Conservation (phyloP, 2,797 vertebrate genomes). For the Sardinella longiceps region DNA sequence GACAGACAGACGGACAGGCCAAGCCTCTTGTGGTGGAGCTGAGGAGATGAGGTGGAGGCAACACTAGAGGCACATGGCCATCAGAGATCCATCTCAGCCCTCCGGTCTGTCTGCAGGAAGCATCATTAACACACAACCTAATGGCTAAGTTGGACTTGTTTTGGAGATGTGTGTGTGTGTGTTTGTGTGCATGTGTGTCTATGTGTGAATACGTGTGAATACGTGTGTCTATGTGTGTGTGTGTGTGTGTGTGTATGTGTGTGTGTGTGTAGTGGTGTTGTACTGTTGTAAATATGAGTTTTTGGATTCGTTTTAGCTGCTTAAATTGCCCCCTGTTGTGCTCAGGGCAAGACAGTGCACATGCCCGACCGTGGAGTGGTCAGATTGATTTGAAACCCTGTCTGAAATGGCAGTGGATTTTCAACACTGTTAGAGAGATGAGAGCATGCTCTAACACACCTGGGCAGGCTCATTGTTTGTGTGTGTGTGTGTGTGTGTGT, state of each 20-base stretch:
- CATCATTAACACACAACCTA: background rate
- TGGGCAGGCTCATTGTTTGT: background rate
- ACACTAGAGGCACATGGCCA: background rate
- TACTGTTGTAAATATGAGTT: background rate
- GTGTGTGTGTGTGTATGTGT: slow-evolving; percentile 1
- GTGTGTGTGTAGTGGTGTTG: background rate
- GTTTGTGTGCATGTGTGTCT: background rate
- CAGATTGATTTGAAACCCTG: background rate
- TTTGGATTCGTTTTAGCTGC: background rate
- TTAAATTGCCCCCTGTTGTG: slow-evolving; percentile 20
- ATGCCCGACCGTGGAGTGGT: background rate
- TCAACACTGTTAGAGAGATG: slow-evolving; percentile 4
- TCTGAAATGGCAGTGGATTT: background rate
- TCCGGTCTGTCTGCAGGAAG: background rate
- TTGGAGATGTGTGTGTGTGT: background rate
- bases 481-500: slow-evolving; percentile 7
- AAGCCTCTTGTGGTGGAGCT: background rate
- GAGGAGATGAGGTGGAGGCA: background rate
- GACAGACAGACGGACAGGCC: background rate
- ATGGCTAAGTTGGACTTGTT: background rate
- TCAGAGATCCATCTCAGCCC: background rate
- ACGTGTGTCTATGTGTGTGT: background rate
- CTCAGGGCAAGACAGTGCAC: background rate
- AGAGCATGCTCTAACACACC: background rate
- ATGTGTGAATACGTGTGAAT: background rate